These are phyloP conservation scores for Philereme vetulata DNA, from an alignment of 2,888 invertebrate species.

Conservation along the genomic window DNA sequence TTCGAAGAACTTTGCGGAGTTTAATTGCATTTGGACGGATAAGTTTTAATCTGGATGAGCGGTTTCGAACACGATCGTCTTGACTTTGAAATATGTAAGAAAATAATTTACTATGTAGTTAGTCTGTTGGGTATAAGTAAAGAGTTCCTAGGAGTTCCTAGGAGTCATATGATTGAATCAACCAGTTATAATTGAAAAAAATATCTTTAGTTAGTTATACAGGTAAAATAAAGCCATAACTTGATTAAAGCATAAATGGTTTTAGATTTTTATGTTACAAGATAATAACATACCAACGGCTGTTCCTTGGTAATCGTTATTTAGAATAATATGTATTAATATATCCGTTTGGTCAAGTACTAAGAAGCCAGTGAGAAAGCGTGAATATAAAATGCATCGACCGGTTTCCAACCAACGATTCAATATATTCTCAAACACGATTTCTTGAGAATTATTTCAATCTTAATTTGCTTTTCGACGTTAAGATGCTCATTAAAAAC, in stretches of 20 bases:
- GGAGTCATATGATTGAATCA: too few species aligned
- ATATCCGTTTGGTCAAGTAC: neutral
- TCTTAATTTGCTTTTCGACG: constrained; percentile 1
- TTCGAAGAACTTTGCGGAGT: constrained; percentile 24
- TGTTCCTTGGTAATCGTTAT: too few species aligned
- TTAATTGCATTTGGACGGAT: constrained; percentile 30
- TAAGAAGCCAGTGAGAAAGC: constrained; percentile 9
- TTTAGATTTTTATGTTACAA: too few species aligned
- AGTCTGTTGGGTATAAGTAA: too few species aligned
- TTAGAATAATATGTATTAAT: neutral
- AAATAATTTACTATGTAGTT: too few species aligned
- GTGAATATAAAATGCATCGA: constrained; percentile 11
- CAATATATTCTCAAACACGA: constrained; percentile 4
- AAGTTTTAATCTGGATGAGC: constrained; percentile 13
- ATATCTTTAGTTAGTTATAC: too few species aligned
- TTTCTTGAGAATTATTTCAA: constrained; percentile 17
- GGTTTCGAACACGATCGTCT: constrained; percentile 1
- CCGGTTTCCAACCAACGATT: constrained; percentile 7
- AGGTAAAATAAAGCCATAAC: too few species aligned
- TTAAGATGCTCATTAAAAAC: constrained; percentile 2
- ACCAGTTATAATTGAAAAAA: too few species aligned
- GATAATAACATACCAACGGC: too few species aligned
- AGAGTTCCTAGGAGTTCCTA: too few species aligned
- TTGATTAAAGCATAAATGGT: too few species aligned
- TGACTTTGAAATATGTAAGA: neutral